These are phyloP conservation scores for Trichogramma pretiosum DNA, from an alignment of 1,140 invertebrate genomes.

Conservation along the genomic window DNA sequence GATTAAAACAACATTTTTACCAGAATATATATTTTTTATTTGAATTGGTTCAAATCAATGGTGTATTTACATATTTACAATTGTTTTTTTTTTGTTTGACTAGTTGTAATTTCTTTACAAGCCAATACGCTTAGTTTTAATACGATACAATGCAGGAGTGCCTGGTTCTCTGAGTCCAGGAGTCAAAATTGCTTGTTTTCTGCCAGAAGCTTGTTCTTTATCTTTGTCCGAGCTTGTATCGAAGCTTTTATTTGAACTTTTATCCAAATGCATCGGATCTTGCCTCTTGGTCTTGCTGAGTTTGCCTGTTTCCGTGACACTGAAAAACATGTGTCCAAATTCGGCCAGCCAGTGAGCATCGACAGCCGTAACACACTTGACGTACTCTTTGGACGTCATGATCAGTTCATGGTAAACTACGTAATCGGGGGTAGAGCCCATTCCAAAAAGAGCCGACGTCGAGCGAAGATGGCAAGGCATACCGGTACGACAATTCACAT, in stretches of 20 bases:
- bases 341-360: conserved; percentile 98
- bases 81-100: too few species aligned
- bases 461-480: conserved; percentile 99
- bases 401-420: conserved; percentile 95
- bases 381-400: conserved; percentile 97
- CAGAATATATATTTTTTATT: too few species aligned
- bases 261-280: conserved; percentile 77
- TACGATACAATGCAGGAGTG: conserved; percentile 48
- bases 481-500: conserved; percentile 95
- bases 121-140: conserved; percentile 50
- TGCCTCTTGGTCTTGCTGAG: conserved; percentile 74
- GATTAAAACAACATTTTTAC: too few species aligned
- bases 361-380: conserved; percentile 98
- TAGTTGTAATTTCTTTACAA: conserved; percentile 42
- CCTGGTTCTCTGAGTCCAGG: conserved; percentile 52
- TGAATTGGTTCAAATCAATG: too few species aligned
- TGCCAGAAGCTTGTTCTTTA: conserved; percentile 58
- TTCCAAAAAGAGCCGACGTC: conserved; percentile 94
- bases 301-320: conserved; percentile 78
- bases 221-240: conserved; percentile 80
- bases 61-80: too few species aligned
- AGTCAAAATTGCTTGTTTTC: conserved; percentile 53
- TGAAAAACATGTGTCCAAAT: conserved; percentile 98
- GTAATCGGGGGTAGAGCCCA: conserved; percentile 98
- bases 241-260: conserved; percentile 96